Percentiles rank a stretch among this genome's conserved stretches.
Conservation (phyloP, 2,113 vertebrate species). For the Myodes glareolus region DNA sequence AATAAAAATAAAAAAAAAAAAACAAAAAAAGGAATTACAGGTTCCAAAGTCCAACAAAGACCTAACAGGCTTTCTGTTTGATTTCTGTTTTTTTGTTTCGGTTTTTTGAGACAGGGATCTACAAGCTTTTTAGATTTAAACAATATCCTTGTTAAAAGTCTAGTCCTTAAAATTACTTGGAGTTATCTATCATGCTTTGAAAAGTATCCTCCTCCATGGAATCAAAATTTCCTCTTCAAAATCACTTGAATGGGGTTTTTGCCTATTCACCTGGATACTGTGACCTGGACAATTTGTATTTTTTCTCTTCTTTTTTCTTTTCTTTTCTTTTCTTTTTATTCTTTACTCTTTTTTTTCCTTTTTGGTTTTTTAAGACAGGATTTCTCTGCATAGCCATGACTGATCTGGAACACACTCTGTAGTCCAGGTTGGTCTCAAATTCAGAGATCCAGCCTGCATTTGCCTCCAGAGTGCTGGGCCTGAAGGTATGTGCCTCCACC, state of each 20-base stretch:
- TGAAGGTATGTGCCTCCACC: not conserved
- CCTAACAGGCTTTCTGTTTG: not conserved
- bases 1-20: not conserved
- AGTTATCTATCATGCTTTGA: not conserved
- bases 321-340: no score
- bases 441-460: not conserved
- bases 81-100: no score
- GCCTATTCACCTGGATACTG: not conserved
- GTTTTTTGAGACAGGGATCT: not conserved
- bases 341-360: not conserved
- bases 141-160: not conserved
- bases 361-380: not conserved
- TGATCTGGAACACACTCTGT: not conserved
- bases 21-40: not conserved
- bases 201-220: not conserved
- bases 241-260: not conserved
- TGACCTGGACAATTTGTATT: not conserved
- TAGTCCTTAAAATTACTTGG: not conserved
- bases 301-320: not conserved
- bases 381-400: not conserved
- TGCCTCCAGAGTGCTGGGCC: not conserved
- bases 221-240: not conserved
- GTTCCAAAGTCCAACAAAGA: not conserved
- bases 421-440: not conserved
- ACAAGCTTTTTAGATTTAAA: slow-evolving; percentile 2